Conservation (phyloP, 2,888 invertebrate genomes). For the Gastracanthus pulcherrimus region DNA sequence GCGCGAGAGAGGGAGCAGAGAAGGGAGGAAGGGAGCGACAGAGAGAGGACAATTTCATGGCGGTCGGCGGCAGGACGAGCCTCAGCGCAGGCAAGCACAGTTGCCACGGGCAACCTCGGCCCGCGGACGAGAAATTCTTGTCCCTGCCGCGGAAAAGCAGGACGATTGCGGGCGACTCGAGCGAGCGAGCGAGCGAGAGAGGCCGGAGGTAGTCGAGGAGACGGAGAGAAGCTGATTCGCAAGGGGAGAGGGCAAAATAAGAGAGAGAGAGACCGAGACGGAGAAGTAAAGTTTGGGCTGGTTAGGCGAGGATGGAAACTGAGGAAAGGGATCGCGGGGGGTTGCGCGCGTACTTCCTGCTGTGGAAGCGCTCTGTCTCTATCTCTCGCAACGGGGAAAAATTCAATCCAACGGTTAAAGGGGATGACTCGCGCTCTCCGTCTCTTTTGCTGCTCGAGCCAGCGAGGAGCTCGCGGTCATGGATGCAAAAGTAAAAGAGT, state of each 20-base stretch:
- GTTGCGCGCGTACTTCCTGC: constrained; percentile 60
- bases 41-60: constrained; percentile 72
- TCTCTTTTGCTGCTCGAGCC: constrained; percentile 1
- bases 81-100: constrained; percentile 67
- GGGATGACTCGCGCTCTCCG: constrained; percentile 69
- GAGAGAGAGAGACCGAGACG: constrained; percentile 28
- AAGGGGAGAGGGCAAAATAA: constrained; percentile 6
- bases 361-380: constrained; percentile 4
- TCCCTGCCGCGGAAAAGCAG: constrained; percentile 67
- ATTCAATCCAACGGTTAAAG: constrained; percentile 76
- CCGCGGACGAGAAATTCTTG: constrained; percentile 70
- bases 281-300: constrained; percentile 26
- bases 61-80: constrained; percentile 64
- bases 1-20: constrained; percentile 27
- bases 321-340: constrained; percentile 29
- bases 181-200: constrained; percentile 14
- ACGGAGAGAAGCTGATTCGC: constrained; percentile 45
- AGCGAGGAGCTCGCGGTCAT: constrained; percentile 26
- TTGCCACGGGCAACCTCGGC: constrained; percentile 76
- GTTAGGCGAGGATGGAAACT: constrained; percentile 20
- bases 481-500: constrained; percentile 37
- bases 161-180: constrained; percentile 55
- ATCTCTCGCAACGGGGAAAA: constrained; percentile 59
- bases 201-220: constrained; percentile 53
- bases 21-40: constrained; percentile 14